Percentiles rank a stretch among this genome's conserved stretches.
Evolutionary conservation across 2,797 vertebrate species (phyloP).

Genomic region (Rhinella marina): DNA sequence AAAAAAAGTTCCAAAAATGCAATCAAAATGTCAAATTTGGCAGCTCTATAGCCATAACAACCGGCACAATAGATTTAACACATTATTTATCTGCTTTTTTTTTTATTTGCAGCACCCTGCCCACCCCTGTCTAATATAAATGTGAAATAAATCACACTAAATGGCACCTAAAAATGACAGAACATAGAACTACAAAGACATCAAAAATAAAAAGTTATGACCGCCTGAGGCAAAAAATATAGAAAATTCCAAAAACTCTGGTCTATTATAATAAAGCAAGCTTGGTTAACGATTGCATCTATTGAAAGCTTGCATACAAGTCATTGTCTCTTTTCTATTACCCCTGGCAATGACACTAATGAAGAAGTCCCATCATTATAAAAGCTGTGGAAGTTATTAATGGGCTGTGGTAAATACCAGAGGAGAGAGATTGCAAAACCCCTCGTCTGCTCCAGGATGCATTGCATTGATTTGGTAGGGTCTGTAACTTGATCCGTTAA

Average conservation of each 20-base stretch:
- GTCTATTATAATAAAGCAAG: too few species aligned
- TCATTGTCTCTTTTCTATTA: background rate
- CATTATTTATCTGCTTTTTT: background rate
- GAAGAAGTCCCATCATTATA: background rate
- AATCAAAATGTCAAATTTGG: background rate
- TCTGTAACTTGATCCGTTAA: slow-evolving; percentile 54
- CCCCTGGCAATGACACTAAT: background rate
- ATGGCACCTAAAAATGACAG: too few species aligned
- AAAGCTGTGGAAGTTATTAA: background rate
- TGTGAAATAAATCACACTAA: too few species aligned
- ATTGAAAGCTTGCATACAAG: background rate
- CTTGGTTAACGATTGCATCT: background rate
- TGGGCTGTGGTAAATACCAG: background rate
- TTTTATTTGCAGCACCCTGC: too few species aligned
- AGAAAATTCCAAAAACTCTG: too few species aligned
- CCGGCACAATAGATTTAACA: background rate
- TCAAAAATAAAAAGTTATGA: too few species aligned
- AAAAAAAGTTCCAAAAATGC: background rate
- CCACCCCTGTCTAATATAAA: too few species aligned
- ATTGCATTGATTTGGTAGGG: slow-evolving; percentile 29
- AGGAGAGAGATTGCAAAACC: slow-evolving; percentile 32
- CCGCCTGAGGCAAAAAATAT: too few species aligned
- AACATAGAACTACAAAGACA: too few species aligned
- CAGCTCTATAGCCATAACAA: background rate
- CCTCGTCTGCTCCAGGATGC: background rate